Conservation (phyloP, 2,888 invertebrate genomes). For the Cerceris rybyensis region DNA sequence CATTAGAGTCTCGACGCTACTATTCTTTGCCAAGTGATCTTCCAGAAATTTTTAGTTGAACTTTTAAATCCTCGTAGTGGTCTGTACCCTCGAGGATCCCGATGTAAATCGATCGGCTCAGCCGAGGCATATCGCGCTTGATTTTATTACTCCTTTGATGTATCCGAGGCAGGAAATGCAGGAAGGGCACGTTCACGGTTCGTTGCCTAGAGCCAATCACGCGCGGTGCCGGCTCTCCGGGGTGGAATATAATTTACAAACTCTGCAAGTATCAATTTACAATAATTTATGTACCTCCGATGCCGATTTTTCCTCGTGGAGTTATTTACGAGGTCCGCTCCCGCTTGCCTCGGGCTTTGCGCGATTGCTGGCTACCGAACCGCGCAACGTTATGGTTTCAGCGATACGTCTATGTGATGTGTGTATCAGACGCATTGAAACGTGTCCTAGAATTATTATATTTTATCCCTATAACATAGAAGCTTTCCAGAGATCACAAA, state of each 20-base stretch:
- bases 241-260: constrained; percentile 62
- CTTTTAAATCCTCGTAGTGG: neutral
- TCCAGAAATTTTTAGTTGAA: neutral
- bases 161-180: constrained; percentile 59
- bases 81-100: constrained; percentile 18
- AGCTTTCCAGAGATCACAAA: no score
- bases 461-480: neutral
- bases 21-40: no score
- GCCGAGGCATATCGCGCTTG: constrained; percentile 15
- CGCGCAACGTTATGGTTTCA: constrained; percentile 18
- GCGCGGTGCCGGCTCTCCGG: constrained; percentile 29
- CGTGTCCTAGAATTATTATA: neutral
- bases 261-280: constrained; percentile 44
- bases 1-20: no score
- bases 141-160: constrained; percentile 70
- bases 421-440: neutral
- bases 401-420: constrained; percentile 2
- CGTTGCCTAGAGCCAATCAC: constrained; percentile 55
- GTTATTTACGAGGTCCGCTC: constrained; percentile 43
- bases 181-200: constrained; percentile 65
- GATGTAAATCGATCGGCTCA: constrained; percentile 24
- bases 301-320: constrained; percentile 17
- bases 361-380: neutral
- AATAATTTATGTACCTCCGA: constrained; percentile 45
- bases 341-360: neutral